Base-by-base conservation (phyloP, 2,797 vertebrate species). In the Spondyliosoma cantharus region DNA sequence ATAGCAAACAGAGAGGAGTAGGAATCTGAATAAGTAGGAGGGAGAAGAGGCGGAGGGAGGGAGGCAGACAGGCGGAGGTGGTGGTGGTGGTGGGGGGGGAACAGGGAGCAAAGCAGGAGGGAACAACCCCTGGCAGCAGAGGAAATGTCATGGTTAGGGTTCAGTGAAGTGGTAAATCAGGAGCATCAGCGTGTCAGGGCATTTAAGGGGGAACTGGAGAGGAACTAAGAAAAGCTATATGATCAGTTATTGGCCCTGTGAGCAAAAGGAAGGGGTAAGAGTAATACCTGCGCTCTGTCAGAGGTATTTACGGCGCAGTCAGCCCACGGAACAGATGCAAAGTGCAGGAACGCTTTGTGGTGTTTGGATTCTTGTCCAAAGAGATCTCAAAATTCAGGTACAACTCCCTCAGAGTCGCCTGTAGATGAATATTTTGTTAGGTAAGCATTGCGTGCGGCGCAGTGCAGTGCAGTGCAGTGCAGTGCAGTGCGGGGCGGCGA, bases 161-260 rank as follows among this genome's bases (percentile, higher is more conserved):
- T 94, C 93, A 94, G 90, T 89, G 91, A 93, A 93, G 92, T 93
- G 92, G 87, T 86, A 94, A 94, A 94, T 93, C 92, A 92, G 90
- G 85, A 92, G 87, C 93, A 92, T 94, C 92, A 89, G 90, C 76
- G 78, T 92, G 90, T 93, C 92, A 90, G 91, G 80, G 89, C 89
- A 82, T 93, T 94, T 94, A 92, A 89, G 90, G 85, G 50, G 85
- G 90, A 93, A 88, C 86, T 83, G 86, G 85, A 91, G 91, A 91
- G 88, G 89, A 93, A 93, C 87, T 87, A 83, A 93, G 82, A 88
- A 92, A 92, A 91, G 86, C 84, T 91, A 78, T 87, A 90, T 87
- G 87, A 93, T 93, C 89, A 81, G 84, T 85, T 85, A 91, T 87
- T 85, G 86, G 86, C 66, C 80, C 71, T 85, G 67, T 79, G 83